Conservation (phyloP, 2,113 vertebrate genomes). For the Phalacrocorax aristotelis region DNA sequence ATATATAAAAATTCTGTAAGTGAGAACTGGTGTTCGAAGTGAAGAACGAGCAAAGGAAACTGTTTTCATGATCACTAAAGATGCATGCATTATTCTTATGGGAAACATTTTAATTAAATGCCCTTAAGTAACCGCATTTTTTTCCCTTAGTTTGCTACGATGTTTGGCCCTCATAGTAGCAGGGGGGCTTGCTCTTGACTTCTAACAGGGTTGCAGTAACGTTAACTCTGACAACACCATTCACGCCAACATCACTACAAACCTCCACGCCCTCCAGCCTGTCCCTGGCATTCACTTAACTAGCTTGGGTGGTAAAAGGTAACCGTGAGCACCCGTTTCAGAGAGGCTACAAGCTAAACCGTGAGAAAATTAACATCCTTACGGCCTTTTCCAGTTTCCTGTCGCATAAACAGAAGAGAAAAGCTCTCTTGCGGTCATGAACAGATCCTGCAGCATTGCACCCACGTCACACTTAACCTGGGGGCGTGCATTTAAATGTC, state of each 20-base stretch:
- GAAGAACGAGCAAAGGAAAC: conserved; percentile 32
- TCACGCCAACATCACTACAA: neutral
- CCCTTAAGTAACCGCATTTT: conserved; percentile 11
- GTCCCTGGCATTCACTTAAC: neutral
- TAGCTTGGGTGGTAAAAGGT: neutral
- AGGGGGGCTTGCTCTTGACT: neutral
- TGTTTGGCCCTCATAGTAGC: neutral
- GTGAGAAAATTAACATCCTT: neutral
- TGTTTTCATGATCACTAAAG: conserved; percentile 7
- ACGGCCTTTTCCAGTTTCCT: neutral
- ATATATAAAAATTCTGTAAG: neutral
- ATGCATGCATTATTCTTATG: conserved; percentile 38
- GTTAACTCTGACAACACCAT: neutral
- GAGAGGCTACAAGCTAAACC: neutral
- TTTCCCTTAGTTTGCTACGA: neutral
- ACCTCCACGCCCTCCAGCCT: neutral
- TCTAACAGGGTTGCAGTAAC: neutral
- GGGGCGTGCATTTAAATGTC: fast-evolving
- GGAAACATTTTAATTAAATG: conserved; percentile 36
- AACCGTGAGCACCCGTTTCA: fast-evolving
- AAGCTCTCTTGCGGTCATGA: neutral
- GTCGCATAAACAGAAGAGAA: fast-evolving
- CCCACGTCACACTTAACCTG: neutral
- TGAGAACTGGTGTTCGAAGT: neutral
- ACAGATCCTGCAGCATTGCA: neutral